Evolutionary conservation across 2,113 vertebrate species (phyloP), one percentile per base, ranked within the genome.

Genomic region (Rhynchomys soricoides): DNA sequence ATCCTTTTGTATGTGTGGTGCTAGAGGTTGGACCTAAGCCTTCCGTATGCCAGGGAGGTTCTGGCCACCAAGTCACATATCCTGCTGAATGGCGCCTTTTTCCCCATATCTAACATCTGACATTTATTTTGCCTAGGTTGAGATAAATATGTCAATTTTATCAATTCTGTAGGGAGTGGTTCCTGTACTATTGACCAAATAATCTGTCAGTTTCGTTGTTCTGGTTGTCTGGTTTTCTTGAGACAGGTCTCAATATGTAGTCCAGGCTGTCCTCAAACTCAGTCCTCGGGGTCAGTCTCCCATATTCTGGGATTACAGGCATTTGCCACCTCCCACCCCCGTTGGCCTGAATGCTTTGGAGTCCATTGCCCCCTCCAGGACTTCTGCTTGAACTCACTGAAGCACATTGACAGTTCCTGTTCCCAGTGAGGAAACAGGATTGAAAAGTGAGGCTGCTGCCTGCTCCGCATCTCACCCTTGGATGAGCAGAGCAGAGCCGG

Each of bases 111-210:
- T 13, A 78, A 7, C 40, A 34, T 59, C 45, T 78, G 77, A 48
- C 87, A 74, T 86, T 79, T 74, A n/a, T 95, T 93, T 95, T 88
- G 78, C 16, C 1, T 82, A 87, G 40, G 26, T 87, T 77, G n/a
- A 37, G 31, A 48, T 95, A 73, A 68, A 78, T 75, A 68, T 89
- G 45, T 78, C 19, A 0, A 59, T 73, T 37, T 62, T 19, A 71
- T 75, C 6, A 7, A 19, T 22, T 16, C 40, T 26, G 0, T 40
- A 68, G 90, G 90, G 77, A 73, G 62, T 19, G 62, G 2, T 90
- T 71, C 15, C 22, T 7, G 0, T 87, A 17, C 22, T 50, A 10
- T 24, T 68, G 48, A 74, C 40, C 57, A 26, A 82, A 29, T 40
- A 87, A 81, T 79, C 75, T 50, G 31, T 64, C 52, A 26, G 37